phyloP scores from a whole-genome alignment of 2,888 invertebrate species.

The Lissocephala sabroskyi region DNA sequence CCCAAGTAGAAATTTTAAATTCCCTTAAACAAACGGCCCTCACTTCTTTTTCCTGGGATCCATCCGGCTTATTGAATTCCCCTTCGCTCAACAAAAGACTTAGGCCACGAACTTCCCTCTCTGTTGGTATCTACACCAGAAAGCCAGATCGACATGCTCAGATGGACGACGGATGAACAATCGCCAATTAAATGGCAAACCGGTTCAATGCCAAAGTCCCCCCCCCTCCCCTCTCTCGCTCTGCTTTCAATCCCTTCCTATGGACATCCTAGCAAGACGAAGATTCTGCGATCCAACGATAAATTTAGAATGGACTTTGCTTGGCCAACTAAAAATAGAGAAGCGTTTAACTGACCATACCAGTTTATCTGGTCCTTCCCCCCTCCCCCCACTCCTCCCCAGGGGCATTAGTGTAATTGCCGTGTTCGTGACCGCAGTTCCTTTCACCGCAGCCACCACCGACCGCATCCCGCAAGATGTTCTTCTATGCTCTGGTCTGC shows the following conservation, averaged over 20 bases:
- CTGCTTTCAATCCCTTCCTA: neutral
- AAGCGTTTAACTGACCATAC: constrained; percentile 20
- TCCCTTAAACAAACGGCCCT: no score
- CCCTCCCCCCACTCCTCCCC: no score
- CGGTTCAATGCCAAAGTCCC: constrained; percentile 29
- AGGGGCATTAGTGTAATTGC: no score
- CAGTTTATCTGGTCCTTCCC: constrained; percentile 24
- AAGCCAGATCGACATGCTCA: constrained; percentile 2
- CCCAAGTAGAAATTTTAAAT: no score
- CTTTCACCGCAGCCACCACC: neutral
- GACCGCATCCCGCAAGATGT: constrained; percentile 35
- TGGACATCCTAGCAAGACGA: no score
- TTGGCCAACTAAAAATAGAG: constrained; percentile 44
- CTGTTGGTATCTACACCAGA: constrained; percentile 46
- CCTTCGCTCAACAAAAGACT: no score
- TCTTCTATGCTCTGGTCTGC: constrained; percentile 55
- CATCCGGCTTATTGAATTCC: no score
- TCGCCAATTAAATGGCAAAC: constrained; percentile 51
- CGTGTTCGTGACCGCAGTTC: no score
- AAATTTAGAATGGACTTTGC: constrained; percentile 62
- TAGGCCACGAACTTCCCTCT: no score
- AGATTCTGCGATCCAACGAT: no score
- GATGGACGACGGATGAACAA: neutral
- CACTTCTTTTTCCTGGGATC: no score
- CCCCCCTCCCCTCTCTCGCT: neutral